Percentiles rank a stretch among this genome's conserved stretches.
Evolutionary conservation across 2,797 vertebrate genomes (phyloP).

Genomic region (Mergus octosetaceus): DNA sequence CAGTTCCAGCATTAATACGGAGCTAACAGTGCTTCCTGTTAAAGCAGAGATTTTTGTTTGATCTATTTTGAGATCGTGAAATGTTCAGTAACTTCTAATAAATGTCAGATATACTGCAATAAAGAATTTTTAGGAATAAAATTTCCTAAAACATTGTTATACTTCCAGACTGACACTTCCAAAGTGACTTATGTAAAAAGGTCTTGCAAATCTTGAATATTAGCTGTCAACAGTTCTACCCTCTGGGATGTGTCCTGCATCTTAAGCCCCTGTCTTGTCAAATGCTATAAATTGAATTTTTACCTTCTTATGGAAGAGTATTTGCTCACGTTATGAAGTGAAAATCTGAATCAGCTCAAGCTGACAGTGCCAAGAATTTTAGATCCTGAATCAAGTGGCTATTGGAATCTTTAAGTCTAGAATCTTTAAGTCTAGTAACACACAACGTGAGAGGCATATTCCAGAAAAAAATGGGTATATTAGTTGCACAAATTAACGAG

Average conservation of each 20-base stretch:
- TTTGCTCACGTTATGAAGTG: not conserved
- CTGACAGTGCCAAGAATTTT: not conserved
- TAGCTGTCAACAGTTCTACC: not conserved
- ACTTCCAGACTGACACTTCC: not conserved
- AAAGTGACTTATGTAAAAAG: not conserved
- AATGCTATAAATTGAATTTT: not conserved
- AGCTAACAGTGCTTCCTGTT: not conserved
- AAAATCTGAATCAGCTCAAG: not conserved
- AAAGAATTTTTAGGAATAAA: not conserved
- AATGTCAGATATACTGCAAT: not conserved
- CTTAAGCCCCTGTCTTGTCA: not conserved
- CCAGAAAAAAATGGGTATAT: not conserved
- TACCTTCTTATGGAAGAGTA: not conserved
- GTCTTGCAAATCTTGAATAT: not conserved
- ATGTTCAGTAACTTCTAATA: not conserved
- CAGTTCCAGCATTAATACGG: not conserved
- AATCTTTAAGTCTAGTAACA: not conserved
- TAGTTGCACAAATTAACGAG: not conserved
- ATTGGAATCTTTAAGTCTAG: not conserved
- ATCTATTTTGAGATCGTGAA: not conserved
- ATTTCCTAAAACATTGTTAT: not conserved
- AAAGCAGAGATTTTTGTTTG: not conserved
- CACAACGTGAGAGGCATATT: not conserved
- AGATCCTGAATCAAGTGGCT: not conserved
- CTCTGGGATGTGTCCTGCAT: not conserved